Conservation (phyloP, 1,140 invertebrate species). For the Drosophila hydei region DNA sequence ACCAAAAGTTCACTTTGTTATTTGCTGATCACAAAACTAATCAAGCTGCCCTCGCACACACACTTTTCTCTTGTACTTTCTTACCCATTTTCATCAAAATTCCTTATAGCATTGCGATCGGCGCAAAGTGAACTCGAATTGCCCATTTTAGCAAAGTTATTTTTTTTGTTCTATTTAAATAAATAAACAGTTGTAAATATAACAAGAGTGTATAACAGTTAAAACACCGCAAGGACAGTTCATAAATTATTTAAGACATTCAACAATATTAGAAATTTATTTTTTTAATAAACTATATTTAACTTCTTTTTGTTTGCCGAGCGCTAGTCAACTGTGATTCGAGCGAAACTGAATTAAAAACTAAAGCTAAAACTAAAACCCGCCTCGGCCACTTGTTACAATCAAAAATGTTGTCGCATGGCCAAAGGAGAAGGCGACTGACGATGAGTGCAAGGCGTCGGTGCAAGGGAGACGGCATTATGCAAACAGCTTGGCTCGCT, state of each 20-base stretch:
- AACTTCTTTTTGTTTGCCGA: conserved; percentile 6
- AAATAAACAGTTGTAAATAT: background rate
- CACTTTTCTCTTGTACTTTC: conserved; percentile 9
- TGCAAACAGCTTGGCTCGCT: conserved; percentile 3
- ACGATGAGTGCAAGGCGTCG: conserved; percentile 14
- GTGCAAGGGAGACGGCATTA: conserved; percentile 33
- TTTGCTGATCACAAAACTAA: no score
- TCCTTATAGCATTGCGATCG: conserved; percentile 70
- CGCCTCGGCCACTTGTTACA: conserved; percentile 68
- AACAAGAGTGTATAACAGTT: conserved; percentile 8
- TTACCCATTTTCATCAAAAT: conserved; percentile 77
- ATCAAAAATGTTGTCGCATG: conserved; percentile 45
- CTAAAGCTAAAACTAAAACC: conserved; percentile 49
- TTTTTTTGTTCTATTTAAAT: background rate
- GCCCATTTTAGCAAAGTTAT: conserved; percentile 60
- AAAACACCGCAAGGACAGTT: background rate
- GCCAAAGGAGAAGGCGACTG: conserved; percentile 53
- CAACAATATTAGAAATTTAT: background rate
- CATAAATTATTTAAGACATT: conserved; percentile 10
- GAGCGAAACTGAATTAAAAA: conserved; percentile 68
- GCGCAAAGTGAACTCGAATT: conserved; percentile 79
- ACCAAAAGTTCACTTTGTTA: no score
- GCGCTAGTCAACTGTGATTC: conserved; percentile 40
- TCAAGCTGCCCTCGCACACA: background rate
- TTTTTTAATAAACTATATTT: no score